phyloP scores from a whole-genome alignment of 2,888 invertebrate genomes.

The Spodoptera littoralis region DNA sequence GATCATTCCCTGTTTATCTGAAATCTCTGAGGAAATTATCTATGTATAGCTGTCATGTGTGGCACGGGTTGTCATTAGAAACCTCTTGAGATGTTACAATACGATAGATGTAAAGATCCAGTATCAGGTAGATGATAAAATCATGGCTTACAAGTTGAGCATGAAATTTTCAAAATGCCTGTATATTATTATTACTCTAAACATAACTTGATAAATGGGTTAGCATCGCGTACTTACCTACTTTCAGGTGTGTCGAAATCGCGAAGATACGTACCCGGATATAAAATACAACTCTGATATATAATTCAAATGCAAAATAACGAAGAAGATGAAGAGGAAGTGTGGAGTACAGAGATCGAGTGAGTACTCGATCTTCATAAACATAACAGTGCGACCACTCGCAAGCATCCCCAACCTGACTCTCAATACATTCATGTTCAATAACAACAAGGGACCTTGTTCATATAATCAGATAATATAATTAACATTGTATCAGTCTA shows the following conservation, averaged over 20 bases:
- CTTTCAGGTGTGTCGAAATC: constrained; percentile 46
- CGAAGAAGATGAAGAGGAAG: constrained; percentile 67
- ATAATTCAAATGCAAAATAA: constrained; percentile 54
- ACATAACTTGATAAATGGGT: constrained; percentile 12
- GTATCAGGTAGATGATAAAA: too few species aligned
- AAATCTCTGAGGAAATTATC: not conserved
- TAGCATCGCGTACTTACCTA: constrained; percentile 29
- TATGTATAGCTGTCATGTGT: not conserved
- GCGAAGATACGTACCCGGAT: constrained; percentile 32
- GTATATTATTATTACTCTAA: too few species aligned
- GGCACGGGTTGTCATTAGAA: not conserved
- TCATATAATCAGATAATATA: constrained; percentile 44
- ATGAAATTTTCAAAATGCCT: not conserved
- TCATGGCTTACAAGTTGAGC: too few species aligned
- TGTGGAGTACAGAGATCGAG: constrained; percentile 77
- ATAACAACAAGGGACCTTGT: constrained; percentile 36
- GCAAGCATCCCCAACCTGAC: constrained; percentile 45
- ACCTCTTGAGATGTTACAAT: not conserved
- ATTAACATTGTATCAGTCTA: constrained; percentile 64
- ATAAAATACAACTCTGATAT: constrained; percentile 22
- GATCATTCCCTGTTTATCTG: constrained; percentile 1
- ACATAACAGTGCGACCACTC: constrained; percentile 52
- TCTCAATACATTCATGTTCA: constrained; percentile 31
- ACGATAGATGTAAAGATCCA: too few species aligned
- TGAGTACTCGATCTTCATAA: constrained; percentile 68